Conservation (phyloP, 2,113 vertebrate genomes). For the Chlorodrepanis virens region DNA sequence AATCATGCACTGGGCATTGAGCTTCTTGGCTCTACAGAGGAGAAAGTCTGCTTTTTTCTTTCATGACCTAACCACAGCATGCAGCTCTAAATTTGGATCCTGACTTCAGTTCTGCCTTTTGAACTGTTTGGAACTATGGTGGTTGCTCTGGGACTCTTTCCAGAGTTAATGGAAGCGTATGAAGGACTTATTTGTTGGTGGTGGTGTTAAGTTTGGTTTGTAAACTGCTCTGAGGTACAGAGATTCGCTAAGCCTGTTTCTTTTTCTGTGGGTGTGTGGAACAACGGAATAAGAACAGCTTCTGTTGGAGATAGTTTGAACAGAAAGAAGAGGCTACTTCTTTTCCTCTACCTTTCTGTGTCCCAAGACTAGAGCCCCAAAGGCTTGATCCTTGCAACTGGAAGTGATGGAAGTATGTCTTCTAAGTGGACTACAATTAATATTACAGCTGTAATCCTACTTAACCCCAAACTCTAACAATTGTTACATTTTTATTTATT, state of each 20-base stretch:
- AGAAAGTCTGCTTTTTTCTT: not conserved
- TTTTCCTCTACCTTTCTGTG: not conserved
- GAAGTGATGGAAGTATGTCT: not conserved
- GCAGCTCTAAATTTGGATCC: slow-evolving; percentile 23
- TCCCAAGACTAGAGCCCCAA: not conserved
- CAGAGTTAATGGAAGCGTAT: slow-evolving; percentile 27
- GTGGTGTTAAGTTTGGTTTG: slow-evolving; percentile 20
- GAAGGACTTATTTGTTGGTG: not conserved
- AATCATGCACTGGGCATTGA: not conserved
- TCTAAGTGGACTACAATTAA: not conserved
- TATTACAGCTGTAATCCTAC: not conserved
- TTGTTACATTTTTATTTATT: not conserved
- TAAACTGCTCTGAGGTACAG: not conserved
- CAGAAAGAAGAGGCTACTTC: not conserved
- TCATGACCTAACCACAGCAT: not conserved
- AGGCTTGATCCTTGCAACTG: not conserved
- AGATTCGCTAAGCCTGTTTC: not conserved
- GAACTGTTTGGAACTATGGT: not conserved
- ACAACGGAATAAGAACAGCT: not conserved
- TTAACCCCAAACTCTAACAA: not conserved
- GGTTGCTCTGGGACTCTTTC: slow-evolving; percentile 10
- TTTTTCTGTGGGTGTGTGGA: not conserved
- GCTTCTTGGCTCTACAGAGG: not conserved
- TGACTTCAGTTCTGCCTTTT: slow-evolving; percentile 4
- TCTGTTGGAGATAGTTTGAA: not conserved